Percentiles rank a stretch among this genome's conserved stretches.
Conservation (phyloP, 2,113 vertebrate genomes). For the Brevimyrus niger region DNA sequence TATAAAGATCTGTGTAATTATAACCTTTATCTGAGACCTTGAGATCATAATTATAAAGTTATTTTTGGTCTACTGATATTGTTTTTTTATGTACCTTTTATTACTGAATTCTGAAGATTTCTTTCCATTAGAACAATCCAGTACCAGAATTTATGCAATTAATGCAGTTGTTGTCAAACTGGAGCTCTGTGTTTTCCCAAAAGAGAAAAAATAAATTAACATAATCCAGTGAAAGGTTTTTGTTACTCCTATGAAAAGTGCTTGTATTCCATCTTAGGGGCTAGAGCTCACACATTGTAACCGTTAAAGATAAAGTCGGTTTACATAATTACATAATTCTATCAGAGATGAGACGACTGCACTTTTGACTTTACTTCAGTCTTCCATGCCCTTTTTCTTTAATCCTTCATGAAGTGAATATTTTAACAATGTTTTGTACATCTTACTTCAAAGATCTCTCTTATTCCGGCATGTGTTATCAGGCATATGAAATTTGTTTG, state of each 20-base stretch:
- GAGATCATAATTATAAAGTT: constrained; percentile 1
- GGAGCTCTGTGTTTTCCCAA: not conserved
- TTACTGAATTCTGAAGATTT: not conserved
- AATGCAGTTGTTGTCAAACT: not conserved
- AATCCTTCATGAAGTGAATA: not conserved
- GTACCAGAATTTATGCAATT: not conserved
- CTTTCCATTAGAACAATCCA: not conserved
- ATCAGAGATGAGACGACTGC: not conserved
- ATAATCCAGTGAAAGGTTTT: not conserved
- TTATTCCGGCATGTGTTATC: not conserved
- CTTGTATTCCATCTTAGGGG: not conserved
- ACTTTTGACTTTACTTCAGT: not conserved
- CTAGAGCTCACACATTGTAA: not conserved
- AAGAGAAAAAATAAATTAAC: not conserved
- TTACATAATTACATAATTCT: not conserved
- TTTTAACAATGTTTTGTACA: not conserved
- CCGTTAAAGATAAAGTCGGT: not conserved
- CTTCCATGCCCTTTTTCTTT: not conserved
- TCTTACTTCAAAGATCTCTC: not conserved
- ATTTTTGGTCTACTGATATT: not conserved
- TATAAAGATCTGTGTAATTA: not conserved
- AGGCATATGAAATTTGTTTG: not conserved
- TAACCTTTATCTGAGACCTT: not conserved
- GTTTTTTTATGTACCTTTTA: not conserved
- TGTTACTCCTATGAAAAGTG: not conserved